Evolutionary conservation across 2,113 vertebrate species (phyloP).

Genomic region (Oryzias javanicus): DNA sequence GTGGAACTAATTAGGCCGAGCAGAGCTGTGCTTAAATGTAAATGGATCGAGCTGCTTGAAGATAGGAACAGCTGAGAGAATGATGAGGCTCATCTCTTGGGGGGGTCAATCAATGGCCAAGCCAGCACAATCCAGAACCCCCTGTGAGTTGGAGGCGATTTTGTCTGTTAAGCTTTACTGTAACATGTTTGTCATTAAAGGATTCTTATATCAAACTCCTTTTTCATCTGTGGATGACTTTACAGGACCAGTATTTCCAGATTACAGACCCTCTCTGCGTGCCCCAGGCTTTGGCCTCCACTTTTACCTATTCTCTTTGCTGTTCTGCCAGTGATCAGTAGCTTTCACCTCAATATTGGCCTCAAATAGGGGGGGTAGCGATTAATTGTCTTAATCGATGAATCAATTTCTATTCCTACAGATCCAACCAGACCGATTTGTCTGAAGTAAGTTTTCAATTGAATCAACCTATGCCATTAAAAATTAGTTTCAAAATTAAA

Average conservation of each 20-base stretch:
- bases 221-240: constrained; percentile 43
- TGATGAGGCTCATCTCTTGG: constrained; percentile 69
- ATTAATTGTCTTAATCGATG: no score
- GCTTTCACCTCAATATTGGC: constrained; percentile 54
- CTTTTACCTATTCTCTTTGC: constrained; percentile 51
- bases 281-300: constrained; percentile 57
- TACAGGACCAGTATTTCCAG: constrained; percentile 47
- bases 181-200: background rate
- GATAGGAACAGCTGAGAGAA: constrained; percentile 68
- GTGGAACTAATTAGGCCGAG: constrained; percentile 79
- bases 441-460: no score
- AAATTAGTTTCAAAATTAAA: no score
- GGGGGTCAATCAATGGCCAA: constrained; percentile 70
- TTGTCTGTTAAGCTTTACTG: constrained; percentile 19
- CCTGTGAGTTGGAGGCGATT: constrained; percentile 20
- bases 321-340: constrained; percentile 42
- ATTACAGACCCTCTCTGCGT: constrained; percentile 56
- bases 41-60: constrained; percentile 75
- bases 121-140: constrained; percentile 55
- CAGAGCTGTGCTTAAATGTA: constrained; percentile 78
- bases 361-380: constrained; percentile 5
- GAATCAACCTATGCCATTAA: no score
- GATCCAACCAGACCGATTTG: no score
- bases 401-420: no score
- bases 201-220: background rate